A percentile compares a stretch with the other conserved stretches of the same genome.
phyloP scores from a whole-genome alignment of 2,888 invertebrate species.

The Chrysomela aeneicollis region DNA sequence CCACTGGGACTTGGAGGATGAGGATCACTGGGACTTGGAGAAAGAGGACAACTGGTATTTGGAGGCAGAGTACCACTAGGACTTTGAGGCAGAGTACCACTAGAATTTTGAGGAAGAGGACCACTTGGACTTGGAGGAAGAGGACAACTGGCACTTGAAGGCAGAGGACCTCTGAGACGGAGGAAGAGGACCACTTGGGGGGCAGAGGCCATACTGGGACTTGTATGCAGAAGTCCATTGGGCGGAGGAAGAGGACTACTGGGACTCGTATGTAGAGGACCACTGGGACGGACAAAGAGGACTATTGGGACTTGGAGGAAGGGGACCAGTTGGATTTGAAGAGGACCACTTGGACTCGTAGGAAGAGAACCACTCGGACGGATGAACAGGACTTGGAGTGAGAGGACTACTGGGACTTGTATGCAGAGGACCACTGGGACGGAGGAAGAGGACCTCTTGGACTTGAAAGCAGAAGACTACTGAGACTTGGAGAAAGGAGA shows the following conservation, averaged over 20 bases:
- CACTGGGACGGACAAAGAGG: not conserved
- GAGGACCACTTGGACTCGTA: not conserved
- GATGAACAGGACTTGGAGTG: not conserved
- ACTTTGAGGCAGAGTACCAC: too few relatives aligned
- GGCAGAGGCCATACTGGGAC: not conserved
- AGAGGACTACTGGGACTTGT: not conserved
- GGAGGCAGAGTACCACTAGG: constrained; percentile 11
- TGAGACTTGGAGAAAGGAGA: not conserved
- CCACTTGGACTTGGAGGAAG: too few relatives aligned
- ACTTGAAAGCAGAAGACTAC: not conserved
- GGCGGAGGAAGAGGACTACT: not conserved
- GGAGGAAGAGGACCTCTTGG: not conserved
- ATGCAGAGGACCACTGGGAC: not conserved
- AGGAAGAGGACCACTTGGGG: not conserved
- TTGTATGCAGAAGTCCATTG: not conserved
- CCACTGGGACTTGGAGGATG: not conserved
- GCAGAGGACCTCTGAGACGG: not conserved
- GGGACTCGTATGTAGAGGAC: not conserved
- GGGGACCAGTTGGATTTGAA: not conserved
- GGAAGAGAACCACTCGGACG: not conserved
- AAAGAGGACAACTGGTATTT: not conserved
- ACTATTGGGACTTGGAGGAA: not conserved
- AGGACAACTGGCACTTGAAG: not conserved
- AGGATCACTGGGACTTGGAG: not conserved
- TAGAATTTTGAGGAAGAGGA: too few relatives aligned